Conservation (phyloP, 2,888 invertebrate species). For the Lypha dubia region DNA sequence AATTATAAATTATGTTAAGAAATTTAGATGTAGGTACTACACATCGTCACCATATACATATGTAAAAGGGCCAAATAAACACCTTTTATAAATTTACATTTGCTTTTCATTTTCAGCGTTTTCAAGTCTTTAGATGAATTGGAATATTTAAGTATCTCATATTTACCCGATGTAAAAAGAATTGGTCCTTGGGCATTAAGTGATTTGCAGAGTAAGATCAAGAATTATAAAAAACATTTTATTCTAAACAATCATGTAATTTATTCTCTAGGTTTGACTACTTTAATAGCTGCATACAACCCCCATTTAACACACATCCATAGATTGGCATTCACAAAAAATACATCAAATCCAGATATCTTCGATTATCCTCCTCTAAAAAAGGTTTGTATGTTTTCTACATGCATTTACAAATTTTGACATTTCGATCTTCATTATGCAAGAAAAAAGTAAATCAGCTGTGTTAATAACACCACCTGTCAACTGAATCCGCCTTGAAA, state of each 20-base stretch:
- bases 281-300: constrained; percentile 87
- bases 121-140: constrained; percentile 87
- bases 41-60: background rate
- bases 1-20: background rate
- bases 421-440: too few relatives aligned
- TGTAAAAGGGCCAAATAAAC: background rate
- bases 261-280: constrained; percentile 83
- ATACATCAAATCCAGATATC: constrained; percentile 84
- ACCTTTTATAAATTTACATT: background rate
- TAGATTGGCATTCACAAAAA: constrained; percentile 85
- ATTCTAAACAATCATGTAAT: background rate
- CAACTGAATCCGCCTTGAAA: too few relatives aligned
- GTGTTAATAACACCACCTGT: too few relatives aligned
- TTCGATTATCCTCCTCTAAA: constrained; percentile 87
- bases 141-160: constrained; percentile 87
- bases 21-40: background rate
- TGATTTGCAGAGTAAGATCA: constrained; percentile 83
- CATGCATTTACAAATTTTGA: too few relatives aligned
- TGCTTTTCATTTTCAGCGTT: constrained; percentile 84
- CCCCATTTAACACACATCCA: constrained; percentile 86
- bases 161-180: constrained; percentile 86
- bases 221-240: background rate
- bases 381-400: constrained; percentile 84
- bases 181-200: constrained; percentile 86
- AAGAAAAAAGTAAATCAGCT: too few relatives aligned